Conservation (phyloP, 2,888 invertebrate species). For the Phyllotreta striolata region DNA sequence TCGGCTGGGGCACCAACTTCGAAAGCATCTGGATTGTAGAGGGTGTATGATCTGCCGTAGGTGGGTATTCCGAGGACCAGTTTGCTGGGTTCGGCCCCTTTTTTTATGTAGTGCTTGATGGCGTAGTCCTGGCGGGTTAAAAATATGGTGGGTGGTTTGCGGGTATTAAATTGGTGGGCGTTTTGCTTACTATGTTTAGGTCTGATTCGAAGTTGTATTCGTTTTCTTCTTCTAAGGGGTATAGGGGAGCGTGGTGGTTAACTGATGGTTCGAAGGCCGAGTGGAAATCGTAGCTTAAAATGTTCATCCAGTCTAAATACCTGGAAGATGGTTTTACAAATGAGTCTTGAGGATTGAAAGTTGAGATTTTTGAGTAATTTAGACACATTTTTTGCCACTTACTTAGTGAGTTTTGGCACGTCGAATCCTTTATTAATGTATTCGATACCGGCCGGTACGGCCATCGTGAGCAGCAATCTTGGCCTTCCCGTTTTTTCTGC, state of each 20-base stretch:
- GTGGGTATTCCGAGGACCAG: constrained; percentile 88
- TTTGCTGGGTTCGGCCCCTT: constrained; percentile 82
- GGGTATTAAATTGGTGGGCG: background rate
- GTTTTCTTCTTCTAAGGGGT: constrained; percentile 79
- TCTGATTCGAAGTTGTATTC: constrained; percentile 90
- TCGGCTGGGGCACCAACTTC: constrained; percentile 90
- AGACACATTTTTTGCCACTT: constrained; percentile 41
- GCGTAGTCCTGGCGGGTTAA: constrained; percentile 77
- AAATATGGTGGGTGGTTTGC: constrained; percentile 1
- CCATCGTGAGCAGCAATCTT: constrained; percentile 86
- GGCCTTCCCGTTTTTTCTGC: constrained; percentile 83
- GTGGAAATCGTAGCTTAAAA: constrained; percentile 91
- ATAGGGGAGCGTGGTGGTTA: constrained; percentile 90
- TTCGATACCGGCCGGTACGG: constrained; percentile 92
- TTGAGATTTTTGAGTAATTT: background rate
- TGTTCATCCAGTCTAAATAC: constrained; percentile 91
- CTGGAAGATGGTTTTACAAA: constrained; percentile 58
- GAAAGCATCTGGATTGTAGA: constrained; percentile 84
- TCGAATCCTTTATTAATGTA: constrained; percentile 95
- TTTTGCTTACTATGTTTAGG: constrained; percentile 82
- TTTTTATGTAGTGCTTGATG: constrained; percentile 80
- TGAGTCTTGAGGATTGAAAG: constrained; percentile 4
- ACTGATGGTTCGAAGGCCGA: constrained; percentile 90
- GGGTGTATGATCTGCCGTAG: constrained; percentile 88
- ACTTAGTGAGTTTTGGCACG: constrained; percentile 84